A percentile compares a stretch with the other conserved stretches of the same genome.
Evolutionary conservation across 2,797 vertebrate genomes (phyloP).

Genomic region (Australoheros facetus): DNA sequence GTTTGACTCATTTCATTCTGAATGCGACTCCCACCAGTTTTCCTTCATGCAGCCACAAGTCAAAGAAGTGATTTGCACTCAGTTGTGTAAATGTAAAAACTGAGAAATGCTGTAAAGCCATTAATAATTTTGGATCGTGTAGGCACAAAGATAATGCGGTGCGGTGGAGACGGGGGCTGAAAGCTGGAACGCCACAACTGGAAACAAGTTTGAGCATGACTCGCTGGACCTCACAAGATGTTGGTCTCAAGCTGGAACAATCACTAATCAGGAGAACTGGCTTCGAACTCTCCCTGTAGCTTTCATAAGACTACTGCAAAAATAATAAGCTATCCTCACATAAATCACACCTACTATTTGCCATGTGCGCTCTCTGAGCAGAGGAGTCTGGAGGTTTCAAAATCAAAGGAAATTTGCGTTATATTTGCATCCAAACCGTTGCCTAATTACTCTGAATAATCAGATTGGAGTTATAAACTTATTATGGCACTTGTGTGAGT

Average conservation of each 20-base stretch:
- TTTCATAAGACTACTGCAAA: neutral
- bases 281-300: neutral
- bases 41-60: too few species aligned
- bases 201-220: slow-evolving; percentile 34
- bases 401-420: neutral
- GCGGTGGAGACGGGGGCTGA: neutral
- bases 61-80: neutral
- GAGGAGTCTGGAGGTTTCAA: neutral
- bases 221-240: slow-evolving; percentile 24
- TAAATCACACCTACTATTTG: neutral
- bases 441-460: slow-evolving; percentile 13
- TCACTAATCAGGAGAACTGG: neutral
- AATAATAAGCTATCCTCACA: neutral
- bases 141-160: neutral
- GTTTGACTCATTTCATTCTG: neutral
- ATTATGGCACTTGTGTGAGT: neutral
- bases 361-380: neutral
- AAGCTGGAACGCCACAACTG: neutral
- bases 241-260: neutral
- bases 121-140: neutral
- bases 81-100: neutral
- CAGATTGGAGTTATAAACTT: neutral
- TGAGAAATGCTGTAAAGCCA: neutral
- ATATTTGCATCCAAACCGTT: neutral
- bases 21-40: neutral